phyloP scores from a whole-genome alignment of 2,113 vertebrate genomes.

The Anolis sagrei region DNA sequence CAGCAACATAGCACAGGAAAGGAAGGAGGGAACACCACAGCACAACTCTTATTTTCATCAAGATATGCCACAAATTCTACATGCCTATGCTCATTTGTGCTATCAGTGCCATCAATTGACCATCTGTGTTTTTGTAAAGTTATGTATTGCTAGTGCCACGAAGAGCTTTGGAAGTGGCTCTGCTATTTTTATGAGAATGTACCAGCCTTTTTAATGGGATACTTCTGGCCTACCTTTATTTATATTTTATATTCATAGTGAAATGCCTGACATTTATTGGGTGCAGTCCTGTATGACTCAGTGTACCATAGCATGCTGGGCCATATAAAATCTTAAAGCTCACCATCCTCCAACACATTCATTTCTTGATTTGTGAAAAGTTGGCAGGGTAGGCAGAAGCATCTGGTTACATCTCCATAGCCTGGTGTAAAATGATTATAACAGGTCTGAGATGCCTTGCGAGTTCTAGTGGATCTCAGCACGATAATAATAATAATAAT shows the following conservation, averaged over 20 bases:
- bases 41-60: background rate
- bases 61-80: background rate
- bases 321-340: too few species aligned
- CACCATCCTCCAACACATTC: too few species aligned
- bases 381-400: too few species aligned
- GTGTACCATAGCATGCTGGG: too few species aligned
- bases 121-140: background rate
- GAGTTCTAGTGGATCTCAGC: too few species aligned
- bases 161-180: background rate
- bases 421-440: too few species aligned
- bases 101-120: background rate
- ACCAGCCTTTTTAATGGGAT: background rate
- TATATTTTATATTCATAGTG: background rate
- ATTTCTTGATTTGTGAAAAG: too few species aligned
- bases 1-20: background rate
- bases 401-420: too few species aligned
- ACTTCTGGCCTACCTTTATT: background rate
- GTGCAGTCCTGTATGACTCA: too few species aligned
- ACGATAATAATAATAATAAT: too few species aligned
- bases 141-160: background rate
- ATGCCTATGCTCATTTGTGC: background rate
- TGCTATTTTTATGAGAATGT: background rate
- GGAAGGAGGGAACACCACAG: background rate
- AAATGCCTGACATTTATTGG: background rate
- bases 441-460: too few species aligned